Evolutionary conservation across 2,797 vertebrate genomes (phyloP).

Genomic region (Pantherophis alleghaniensis): DNA sequence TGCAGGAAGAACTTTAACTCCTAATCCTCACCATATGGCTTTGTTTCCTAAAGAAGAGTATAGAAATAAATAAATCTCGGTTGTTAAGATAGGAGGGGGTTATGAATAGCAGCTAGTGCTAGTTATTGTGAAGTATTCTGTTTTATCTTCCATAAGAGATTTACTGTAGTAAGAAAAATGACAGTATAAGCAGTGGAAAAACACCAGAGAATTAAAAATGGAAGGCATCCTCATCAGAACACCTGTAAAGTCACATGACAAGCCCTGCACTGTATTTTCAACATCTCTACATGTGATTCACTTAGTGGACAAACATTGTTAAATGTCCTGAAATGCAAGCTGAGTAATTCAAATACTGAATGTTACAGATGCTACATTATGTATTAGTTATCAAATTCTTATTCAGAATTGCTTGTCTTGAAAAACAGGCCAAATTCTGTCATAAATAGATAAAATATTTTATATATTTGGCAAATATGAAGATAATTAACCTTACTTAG

Average conservation of each 20-base stretch:
- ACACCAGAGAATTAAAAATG: neutral
- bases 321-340: conserved; percentile 9
- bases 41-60: neutral
- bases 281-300: neutral
- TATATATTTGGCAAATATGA: neutral
- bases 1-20: neutral
- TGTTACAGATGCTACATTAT: neutral
- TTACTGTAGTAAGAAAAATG: neutral
- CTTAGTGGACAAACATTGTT: neutral
- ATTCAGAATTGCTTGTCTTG: neutral
- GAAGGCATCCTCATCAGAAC: neutral
- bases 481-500: conserved; percentile 4
- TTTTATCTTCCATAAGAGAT: neutral
- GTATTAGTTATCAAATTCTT: conserved; percentile 9
- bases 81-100: neutral
- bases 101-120: neutral
- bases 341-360: neutral
- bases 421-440: neutral
- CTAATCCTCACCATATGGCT: neutral
- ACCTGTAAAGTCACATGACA: neutral
- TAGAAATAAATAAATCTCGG: neutral
- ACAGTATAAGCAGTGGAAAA: neutral
- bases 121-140: neutral
- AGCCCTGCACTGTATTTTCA: neutral
- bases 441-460: neutral